Evolutionary conservation across 2,797 vertebrate genomes (phyloP).

Genomic region (Siniperca scherzeri): DNA sequence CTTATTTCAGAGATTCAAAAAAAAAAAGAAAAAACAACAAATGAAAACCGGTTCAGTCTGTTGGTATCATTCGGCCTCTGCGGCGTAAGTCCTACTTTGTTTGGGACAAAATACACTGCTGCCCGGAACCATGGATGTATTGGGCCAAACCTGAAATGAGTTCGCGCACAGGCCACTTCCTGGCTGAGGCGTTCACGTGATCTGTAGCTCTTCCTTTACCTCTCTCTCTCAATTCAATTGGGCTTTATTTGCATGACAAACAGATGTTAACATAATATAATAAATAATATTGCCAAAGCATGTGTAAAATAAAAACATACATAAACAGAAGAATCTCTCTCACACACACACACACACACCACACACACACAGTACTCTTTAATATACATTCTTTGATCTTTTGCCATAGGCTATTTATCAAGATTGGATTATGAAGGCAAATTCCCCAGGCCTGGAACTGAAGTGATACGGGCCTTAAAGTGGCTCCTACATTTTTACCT

Average conservation of each 20-base stretch:
- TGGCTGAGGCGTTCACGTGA: slow-evolving; percentile 70
- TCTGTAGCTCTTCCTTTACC: neutral
- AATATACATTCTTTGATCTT: neutral
- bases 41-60: neutral
- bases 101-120: slow-evolving; percentile 64
- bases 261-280: too few species aligned
- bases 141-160: slow-evolving; percentile 42
- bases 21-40: neutral
- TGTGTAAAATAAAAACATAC: too few species aligned
- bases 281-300: too few species aligned
- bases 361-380: neutral
- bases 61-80: slow-evolving; percentile 52
- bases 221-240: neutral
- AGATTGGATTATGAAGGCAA: neutral
- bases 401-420: neutral
- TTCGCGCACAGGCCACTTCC: slow-evolving; percentile 68
- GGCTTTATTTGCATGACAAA: too few species aligned
- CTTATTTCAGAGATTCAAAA: neutral
- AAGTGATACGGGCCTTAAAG: neutral
- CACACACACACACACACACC: neutral
- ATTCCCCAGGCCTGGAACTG: neutral
- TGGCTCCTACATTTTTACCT: neutral
- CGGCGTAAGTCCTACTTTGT: slow-evolving; percentile 66
- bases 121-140: slow-evolving; percentile 7
- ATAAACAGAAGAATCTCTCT: too few species aligned